A percentile compares a stretch with the other conserved stretches of the same genome.
Conservation (phyloP, 2,888 invertebrate genomes). For the Marasmarcha lunaedactyla region DNA sequence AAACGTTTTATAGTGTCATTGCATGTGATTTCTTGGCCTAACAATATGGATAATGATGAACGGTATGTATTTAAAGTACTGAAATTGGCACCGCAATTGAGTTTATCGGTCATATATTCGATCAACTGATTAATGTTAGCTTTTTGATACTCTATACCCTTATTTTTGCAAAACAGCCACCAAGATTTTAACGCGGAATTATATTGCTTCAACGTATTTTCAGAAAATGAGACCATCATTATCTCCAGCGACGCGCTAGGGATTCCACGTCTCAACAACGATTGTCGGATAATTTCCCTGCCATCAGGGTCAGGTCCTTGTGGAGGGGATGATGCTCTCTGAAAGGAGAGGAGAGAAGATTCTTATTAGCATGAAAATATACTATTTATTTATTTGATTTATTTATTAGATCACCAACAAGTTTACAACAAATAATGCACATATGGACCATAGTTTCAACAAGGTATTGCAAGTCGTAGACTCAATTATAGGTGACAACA, state of each 20-base stretch:
- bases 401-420: too few relatives aligned
- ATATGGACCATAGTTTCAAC: too few relatives aligned
- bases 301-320: constrained; percentile 6
- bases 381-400: too few relatives aligned
- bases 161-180: not conserved
- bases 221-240: constrained; percentile 5
- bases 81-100: not conserved
- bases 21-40: constrained; percentile 4
- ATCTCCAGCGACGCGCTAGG: constrained; percentile 13
- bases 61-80: constrained; percentile 2
- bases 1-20: constrained; percentile 11
- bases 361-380: not conserved
- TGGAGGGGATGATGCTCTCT: constrained; percentile 7
- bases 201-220: constrained; percentile 3
- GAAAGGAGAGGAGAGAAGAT: constrained; percentile 6
- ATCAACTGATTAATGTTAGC: not conserved
- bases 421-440: too few relatives aligned
- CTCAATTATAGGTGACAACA: too few relatives aligned
- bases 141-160: not conserved
- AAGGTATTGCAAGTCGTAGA: too few relatives aligned
- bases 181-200: not conserved
- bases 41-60: not conserved
- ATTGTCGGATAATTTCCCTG: constrained; percentile 9
- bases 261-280: constrained; percentile 2
- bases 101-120: not conserved